Evolutionary conservation across 2,888 invertebrate species (phyloP).

Genomic region (Rambutsinella grinnellia): DNA sequence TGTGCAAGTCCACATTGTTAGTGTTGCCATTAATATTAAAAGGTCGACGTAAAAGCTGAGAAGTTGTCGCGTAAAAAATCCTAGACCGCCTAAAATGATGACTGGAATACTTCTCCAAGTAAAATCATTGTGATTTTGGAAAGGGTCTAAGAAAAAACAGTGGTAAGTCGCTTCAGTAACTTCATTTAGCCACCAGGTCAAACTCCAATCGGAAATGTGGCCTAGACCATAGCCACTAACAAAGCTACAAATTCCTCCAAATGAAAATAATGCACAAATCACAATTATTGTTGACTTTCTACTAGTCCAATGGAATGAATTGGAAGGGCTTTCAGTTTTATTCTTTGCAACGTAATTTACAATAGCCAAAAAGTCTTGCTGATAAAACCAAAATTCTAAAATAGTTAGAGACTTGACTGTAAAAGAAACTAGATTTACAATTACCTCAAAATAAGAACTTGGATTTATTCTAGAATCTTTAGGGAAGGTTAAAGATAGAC

Average conservation of each 20-base stretch:
- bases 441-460: background rate
- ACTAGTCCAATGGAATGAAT: background rate
- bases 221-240: slow-evolving; percentile 5
- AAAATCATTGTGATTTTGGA: background rate
- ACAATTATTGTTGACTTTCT: background rate
- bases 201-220: slow-evolving; percentile 11
- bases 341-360: background rate
- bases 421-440: background rate
- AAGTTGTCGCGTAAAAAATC: background rate
- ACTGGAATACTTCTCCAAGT: background rate
- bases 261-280: background rate
- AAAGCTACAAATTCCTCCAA: background rate
- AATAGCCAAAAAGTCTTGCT: background rate
- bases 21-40: background rate
- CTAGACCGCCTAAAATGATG: background rate
- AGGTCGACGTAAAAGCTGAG: background rate
- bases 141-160: background rate
- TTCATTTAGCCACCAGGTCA: slow-evolving; percentile 2
- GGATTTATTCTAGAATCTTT: background rate
- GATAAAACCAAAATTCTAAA: background rate
- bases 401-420: background rate
- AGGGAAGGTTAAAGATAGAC: background rate
- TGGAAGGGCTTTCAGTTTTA: background rate
- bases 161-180: background rate
- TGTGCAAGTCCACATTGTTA: background rate